Evolutionary conservation across 2,113 vertebrate genomes (phyloP), one percentile per base, ranked within the genome.

Genomic region (Hippocampus comes): DNA sequence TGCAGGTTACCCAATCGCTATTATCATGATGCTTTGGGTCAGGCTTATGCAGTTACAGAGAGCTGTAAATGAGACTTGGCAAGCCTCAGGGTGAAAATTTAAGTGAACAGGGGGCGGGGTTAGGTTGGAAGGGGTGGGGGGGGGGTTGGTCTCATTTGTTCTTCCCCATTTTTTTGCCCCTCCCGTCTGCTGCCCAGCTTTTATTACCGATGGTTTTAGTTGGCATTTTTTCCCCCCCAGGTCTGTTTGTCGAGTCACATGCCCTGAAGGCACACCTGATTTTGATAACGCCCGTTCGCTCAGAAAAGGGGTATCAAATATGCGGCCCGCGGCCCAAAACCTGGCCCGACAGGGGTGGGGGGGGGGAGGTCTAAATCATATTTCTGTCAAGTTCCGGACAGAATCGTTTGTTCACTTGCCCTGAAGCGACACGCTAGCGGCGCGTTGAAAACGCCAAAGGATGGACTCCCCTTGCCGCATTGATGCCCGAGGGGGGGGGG

Each of bases 11-110:
- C 68, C 30, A 76, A 23, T 87, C 75, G 70, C 63, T 23, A 67
- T 63, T 71, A 21, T 43, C 60, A 46, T 78, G 73, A 73, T 78
- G 68, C 69, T 80, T 65, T 63, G 81, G 86, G 82, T 86, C 83
- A 87, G 78, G 78, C 80, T 79, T 84, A 60, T 79, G 83, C 60
- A 63, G 83, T 80, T 87, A 71, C 71, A 74, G 75, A 67, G 74
- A 25, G 25, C 57, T 63, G 68, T 68, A 83, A 86, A 80, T 77
- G 83, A 88, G 72, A 76, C 71, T 57, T 15, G 14, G 60, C 73
- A 5, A 48, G 75, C 79, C 79, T 9, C 51, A 78, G 72, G 82
- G 71, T 11, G 70, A 30, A 38, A 5, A 23, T n/a, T 38, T 53
- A n/a, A 55, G 43, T 2, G 21, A 48, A 12, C 4, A 17, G 18